Percentiles rank a stretch among this genome's conserved stretches.
These are phyloP conservation scores for Drosophila nannoptera DNA, from an alignment of 1,140 invertebrate genomes.

Conservation along the genomic window DNA sequence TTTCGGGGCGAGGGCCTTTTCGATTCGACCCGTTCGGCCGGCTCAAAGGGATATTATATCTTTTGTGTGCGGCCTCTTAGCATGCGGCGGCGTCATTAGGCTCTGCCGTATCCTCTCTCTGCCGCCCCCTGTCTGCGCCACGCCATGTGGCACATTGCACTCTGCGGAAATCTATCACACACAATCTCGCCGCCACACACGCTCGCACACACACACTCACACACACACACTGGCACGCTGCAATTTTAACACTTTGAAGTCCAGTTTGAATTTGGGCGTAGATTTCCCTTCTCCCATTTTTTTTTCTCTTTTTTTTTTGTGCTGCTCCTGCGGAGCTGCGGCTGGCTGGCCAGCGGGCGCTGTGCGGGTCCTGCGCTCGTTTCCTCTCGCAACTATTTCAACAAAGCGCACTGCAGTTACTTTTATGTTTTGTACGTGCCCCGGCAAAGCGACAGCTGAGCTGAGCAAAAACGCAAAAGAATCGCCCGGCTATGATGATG, in stretches of 20 bases:
- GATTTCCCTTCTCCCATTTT: conserved; percentile 20
- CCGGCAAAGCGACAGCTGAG: conserved; percentile 53
- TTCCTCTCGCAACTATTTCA: conserved; percentile 74
- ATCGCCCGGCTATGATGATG: conserved; percentile 63
- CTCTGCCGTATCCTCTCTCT: conserved; percentile 46
- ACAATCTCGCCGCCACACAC: conserved; percentile 12
- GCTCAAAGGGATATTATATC: conserved; percentile 37
- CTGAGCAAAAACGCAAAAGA: conserved; percentile 46
- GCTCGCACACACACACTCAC: conserved; percentile 9
- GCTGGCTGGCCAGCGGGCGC: conserved; percentile 5
- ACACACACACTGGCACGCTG: conserved; percentile 60
- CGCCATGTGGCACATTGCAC: conserved; percentile 48
- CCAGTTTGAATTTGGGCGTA: conserved; percentile 68
- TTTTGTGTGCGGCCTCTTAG: conserved; percentile 26
- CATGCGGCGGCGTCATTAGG: conserved; percentile 48
- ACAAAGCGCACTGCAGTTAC: conserved; percentile 76
- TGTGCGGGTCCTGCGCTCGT: conserved; percentile 33
- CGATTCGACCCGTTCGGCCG: conserved; percentile 8
- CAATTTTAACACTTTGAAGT: conserved; percentile 76
- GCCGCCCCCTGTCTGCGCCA: conserved; percentile 23
- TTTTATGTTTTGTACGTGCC: conserved; percentile 76
- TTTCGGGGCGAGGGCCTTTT: background rate
- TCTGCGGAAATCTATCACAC: conserved; percentile 48
- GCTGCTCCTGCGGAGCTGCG: conserved; percentile 9
- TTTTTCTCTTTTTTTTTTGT: conserved; percentile 35